phyloP scores from a whole-genome alignment of 1,140 invertebrate genomes.

The Andrena cerasifolii region DNA sequence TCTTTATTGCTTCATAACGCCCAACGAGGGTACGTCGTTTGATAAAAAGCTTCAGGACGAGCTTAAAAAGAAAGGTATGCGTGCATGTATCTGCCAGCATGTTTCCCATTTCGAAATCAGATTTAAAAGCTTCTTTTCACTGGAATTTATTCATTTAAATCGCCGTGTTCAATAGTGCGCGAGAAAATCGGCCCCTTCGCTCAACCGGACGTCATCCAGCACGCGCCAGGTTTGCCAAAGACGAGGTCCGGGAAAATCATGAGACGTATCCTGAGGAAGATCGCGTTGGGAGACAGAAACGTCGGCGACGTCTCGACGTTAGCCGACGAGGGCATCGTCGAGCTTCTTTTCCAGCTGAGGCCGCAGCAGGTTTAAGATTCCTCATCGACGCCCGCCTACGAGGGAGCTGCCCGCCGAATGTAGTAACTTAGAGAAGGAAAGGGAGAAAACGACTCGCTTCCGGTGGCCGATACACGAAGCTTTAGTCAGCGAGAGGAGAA shows the following conservation, averaged over 20 bases:
- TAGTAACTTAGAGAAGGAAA: constrained; percentile 32
- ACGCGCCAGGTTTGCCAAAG: constrained; percentile 96
- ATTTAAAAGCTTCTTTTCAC: no score
- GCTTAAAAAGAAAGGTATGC: constrained; percentile 90
- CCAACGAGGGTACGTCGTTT: constrained; percentile 89
- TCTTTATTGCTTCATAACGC: constrained; percentile 97
- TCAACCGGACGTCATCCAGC: constrained; percentile 96
- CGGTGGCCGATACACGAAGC: not conserved
- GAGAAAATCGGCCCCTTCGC: constrained; percentile 98
- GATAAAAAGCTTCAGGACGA: constrained; percentile 88
- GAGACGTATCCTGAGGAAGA: constrained; percentile 95
- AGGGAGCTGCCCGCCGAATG: not conserved
- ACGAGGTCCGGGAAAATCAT: constrained; percentile 99
- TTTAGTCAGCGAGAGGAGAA: not conserved
- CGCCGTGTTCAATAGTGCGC: constrained; percentile 87
- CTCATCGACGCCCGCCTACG: not conserved
- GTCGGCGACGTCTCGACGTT: constrained; percentile 97
- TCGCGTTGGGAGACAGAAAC: constrained; percentile 93
- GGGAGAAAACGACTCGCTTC: constrained; percentile 16
- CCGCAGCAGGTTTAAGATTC: constrained; percentile 73
- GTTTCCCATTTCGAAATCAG: not conserved
- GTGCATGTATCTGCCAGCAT: no score
- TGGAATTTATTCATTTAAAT: no score
- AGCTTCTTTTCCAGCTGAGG: constrained; percentile 89
- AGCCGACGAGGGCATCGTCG: constrained; percentile 93